Base-by-base conservation (phyloP, 2,888 invertebrate species). In the Crocallis elinguaria region DNA sequence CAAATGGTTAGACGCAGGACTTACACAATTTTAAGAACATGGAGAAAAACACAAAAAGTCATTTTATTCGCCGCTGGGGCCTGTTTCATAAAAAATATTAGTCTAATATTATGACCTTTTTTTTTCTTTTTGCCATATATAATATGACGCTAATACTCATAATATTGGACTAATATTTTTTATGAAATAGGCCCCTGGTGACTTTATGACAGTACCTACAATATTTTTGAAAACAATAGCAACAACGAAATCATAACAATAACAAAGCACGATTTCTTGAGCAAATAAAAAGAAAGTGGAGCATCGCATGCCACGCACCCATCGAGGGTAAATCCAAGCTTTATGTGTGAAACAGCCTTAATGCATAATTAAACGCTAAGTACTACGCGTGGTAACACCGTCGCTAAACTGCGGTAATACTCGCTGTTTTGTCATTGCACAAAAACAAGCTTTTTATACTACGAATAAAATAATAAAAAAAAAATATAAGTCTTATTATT, bases 321-420 rank as follows among this genome's bases (percentile, higher is more conserved):
- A 67, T 76, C 72, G 64, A 67, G 58, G 60, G 38, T 39, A 63
- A 65, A 64, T 58, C 50, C 39, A 49, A 49, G 49, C 49, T 60
- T 72, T 73, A 74, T 72, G 77, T 77, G 79, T 67, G 74, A 77
- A 77, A 62, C 62, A 66, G 63, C 67, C 71, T 41, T 66, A 69
- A 73, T 74, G 57, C 69, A 39, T 50, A 33, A 56, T 43, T 48
- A 67, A 70, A 63, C 67, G 27, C n/a, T 30, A 30, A 30, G 13
- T 19, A 21, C 38, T 32, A 9, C 16, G 11, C 16, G 7, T 4
- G 19, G n/a, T n/a, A 19, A 19, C 19, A 19, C 19, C 19, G 3
- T 4, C 3, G 3, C 19, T 4, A 4, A 11, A 25, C 7, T 8
- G 1, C 1, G 9, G 9, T 25, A 25, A 25, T 25, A 8, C 9